phyloP scores from a whole-genome alignment of 2,797 vertebrate species.

The Prionace glauca region DNA sequence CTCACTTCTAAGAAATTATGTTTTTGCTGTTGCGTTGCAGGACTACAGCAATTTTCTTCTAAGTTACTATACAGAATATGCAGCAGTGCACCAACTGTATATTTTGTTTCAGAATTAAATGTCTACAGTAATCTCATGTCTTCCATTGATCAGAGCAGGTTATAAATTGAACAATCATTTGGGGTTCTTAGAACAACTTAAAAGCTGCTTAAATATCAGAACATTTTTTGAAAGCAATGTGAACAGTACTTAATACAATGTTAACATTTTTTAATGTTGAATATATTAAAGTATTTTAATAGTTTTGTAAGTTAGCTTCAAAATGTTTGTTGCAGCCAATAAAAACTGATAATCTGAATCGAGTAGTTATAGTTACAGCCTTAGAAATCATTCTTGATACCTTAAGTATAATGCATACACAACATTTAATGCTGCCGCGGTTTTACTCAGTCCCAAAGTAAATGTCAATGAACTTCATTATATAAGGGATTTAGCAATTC shows the following conservation, averaged over 20 bases:
- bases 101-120: not conserved
- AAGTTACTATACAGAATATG: not conserved
- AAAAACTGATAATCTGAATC: not conserved
- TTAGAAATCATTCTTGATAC: not conserved
- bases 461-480: not conserved
- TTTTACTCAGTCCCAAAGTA: conserved; percentile 5
- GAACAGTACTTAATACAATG: not conserved
- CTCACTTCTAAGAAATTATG: not conserved
- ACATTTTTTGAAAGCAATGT: not conserved
- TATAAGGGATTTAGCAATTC: not conserved
- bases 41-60: not conserved
- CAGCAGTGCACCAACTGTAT: not conserved
- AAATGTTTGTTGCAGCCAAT: not conserved
- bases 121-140: not conserved
- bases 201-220: not conserved
- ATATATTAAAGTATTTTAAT: not conserved
- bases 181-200: not conserved
- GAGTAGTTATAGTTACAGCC: not conserved
- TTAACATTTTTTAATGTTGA: not conserved
- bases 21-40: not conserved
- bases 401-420: not conserved
- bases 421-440: not conserved
- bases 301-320: not conserved
- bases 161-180: not conserved
- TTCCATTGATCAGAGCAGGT: not conserved